A percentile compares a stretch with the other conserved stretches of the same genome.
phyloP scores from a whole-genome alignment of 2,113 vertebrate genomes.

The Forbesichthys agassizii region DNA sequence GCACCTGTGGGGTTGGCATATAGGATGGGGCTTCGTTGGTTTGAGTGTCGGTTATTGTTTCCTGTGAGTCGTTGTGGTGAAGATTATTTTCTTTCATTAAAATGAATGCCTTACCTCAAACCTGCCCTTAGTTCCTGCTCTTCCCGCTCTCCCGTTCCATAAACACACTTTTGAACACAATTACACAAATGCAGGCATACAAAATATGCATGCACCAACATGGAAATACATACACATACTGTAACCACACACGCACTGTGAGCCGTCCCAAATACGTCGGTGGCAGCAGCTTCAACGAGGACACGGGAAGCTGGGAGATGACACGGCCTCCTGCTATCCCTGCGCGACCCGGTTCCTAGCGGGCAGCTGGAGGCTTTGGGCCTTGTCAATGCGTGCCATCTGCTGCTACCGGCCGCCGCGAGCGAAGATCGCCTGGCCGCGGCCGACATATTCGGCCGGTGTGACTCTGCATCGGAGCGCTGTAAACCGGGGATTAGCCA shows the following conservation, averaged over 20 bases:
- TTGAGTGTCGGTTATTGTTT: no score
- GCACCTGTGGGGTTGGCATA: no score
- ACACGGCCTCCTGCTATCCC: constrained; percentile 27
- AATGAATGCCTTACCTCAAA: no score
- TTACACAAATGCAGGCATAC: background rate
- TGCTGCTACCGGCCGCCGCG: constrained; percentile 49
- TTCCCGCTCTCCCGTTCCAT: no score
- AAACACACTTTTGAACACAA: constrained; percentile 2
- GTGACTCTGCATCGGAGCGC: constrained; percentile 55
- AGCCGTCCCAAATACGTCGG: no score
- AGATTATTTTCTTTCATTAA: no score
- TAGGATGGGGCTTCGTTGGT: no score
- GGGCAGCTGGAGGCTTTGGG: constrained; percentile 47
- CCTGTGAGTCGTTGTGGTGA: no score
- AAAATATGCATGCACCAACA: constrained; percentile 18
- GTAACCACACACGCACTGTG: background rate
- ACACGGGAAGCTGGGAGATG: no score
- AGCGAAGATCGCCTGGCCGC: constrained; percentile 41
- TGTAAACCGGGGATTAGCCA: constrained; percentile 64
- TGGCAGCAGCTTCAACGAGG: no score
- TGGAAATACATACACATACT: constrained; percentile 9
- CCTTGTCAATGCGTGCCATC: constrained; percentile 58
- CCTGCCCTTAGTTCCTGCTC: no score
- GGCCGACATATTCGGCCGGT: constrained; percentile 53
- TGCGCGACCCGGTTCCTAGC: constrained; percentile 56